phyloP scores from a whole-genome alignment of 2,888 invertebrate genomes.

The Ennomos quercinarius region DNA sequence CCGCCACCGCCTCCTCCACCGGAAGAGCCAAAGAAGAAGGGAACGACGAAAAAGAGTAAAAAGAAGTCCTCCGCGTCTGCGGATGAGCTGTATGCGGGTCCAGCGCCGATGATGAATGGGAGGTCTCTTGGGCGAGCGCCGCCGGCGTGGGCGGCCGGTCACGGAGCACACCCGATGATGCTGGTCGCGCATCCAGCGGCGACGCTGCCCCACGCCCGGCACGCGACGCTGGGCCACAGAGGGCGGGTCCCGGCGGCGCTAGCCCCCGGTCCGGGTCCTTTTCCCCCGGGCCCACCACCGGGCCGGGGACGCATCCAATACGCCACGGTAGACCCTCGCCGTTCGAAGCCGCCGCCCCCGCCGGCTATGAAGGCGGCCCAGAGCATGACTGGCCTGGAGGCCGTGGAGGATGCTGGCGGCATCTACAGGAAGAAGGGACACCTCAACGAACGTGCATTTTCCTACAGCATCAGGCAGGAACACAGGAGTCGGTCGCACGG shows the following conservation, averaged over 20 bases:
- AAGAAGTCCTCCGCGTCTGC: slow-evolving; percentile 85
- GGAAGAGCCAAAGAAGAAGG: slow-evolving; percentile 87
- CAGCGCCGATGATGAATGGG: slow-evolving; percentile 75
- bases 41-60: slow-evolving; percentile 82
- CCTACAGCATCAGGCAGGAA: slow-evolving; percentile 97
- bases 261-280: slow-evolving; percentile 73
- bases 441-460: slow-evolving; percentile 96
- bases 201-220: slow-evolving; percentile 76
- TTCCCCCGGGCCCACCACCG: slow-evolving; percentile 67
- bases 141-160: slow-evolving; percentile 69
- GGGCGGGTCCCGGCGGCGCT: slow-evolving; percentile 86
- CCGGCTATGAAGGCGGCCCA: slow-evolving; percentile 89
- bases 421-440: slow-evolving; percentile 96
- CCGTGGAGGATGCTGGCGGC: slow-evolving; percentile 87
- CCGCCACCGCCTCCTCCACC: slow-evolving; percentile 93
- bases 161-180: slow-evolving; percentile 74
- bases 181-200: slow-evolving; percentile 79
- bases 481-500: slow-evolving; percentile 97
- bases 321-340: slow-evolving; percentile 87
- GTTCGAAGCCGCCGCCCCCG: slow-evolving; percentile 87
- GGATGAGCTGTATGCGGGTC: slow-evolving; percentile 86
- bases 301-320: slow-evolving; percentile 82
- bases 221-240: slow-evolving; percentile 83
- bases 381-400: slow-evolving; percentile 88
- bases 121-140: slow-evolving; percentile 77